Base-by-base conservation (phyloP, 2,113 vertebrate genomes). In the Puffinus mauretanicus region DNA sequence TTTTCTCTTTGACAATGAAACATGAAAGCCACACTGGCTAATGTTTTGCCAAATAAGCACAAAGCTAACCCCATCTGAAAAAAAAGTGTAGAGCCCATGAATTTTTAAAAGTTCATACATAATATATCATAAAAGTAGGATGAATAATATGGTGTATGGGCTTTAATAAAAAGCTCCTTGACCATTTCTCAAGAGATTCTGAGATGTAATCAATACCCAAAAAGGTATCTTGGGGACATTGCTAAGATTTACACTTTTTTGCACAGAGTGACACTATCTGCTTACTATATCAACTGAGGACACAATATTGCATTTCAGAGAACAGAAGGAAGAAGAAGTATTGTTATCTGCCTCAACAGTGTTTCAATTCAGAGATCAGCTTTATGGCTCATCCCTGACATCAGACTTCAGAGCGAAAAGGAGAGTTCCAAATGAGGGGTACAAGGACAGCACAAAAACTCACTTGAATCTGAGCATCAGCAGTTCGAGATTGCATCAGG, bases 61-160 rank as follows among this genome's bases (percentile, higher is more conserved):
- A 98, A 40, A 40, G 96, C 95, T 95, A 92, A 97, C 70, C 91
- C 75, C 14, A n/a, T 88, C 77, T 91, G 77, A 82, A 97, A 95
- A 93, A 96, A 93, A 96, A 96, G 61, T 58, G 96, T 94, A 98
- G 92, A 96, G 92, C 91, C 96, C 95, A 98, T 98, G 98, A 98
- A 98, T 98, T 98, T 98, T 99, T 98, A 97, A 98, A 95, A 97
- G 97, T 98, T 98, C 98, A 99, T 99, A 98, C 98, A 99, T 99
- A 99, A 99, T 98, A 98, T 98, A 99, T 99, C 98, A 99, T 97
- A 97, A 98, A 98, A 96, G 95, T 96, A 86, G 93, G 97, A 97
- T 97, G 98, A 99, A 97, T 98, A 98, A 99, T 99, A 98, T 40
- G 94, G 96, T 97, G 97, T 93, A 90, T 51, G 64, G 96, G 98